Percentiles rank a stretch among this genome's conserved stretches.
Conservation (phyloP, 2,888 invertebrate species). For the Mylabris sibirica region DNA sequence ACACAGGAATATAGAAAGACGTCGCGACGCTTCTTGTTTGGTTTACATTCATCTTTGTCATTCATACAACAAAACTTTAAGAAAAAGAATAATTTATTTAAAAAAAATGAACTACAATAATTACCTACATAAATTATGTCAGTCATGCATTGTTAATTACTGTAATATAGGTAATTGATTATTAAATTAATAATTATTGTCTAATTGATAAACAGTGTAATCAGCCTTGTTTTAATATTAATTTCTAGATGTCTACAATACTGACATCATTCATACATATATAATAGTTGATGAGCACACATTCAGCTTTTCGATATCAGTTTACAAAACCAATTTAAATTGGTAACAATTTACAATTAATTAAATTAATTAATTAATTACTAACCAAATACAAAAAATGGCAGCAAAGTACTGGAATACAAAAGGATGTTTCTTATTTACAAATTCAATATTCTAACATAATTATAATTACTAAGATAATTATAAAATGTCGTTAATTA, state of each 20-base stretch:
- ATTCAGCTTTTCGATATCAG: background rate
- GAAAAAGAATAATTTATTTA: slow-evolving; percentile 9
- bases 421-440: background rate
- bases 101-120: slow-evolving; percentile 19
- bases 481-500: slow-evolving; percentile 41
- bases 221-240: slow-evolving; percentile 37
- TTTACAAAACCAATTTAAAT: slow-evolving; percentile 3
- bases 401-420: slow-evolving; percentile 37
- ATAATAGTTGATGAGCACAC: background rate
- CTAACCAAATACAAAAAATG: slow-evolving; percentile 19
- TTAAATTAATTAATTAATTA: background rate
- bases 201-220: slow-evolving; percentile 33
- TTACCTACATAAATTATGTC: slow-evolving; percentile 25
- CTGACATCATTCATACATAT: background rate
- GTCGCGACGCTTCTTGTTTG: background rate
- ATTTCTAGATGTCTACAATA: background rate
- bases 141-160: slow-evolving; percentile 34
- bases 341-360: background rate
- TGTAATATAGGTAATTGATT: slow-evolving; percentile 13
- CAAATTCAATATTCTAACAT: slow-evolving; percentile 29
- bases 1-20: background rate
- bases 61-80: background rate
- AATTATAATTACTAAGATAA: slow-evolving; percentile 43
- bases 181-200: slow-evolving; percentile 7
- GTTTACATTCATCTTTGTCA: background rate